phyloP scores from a whole-genome alignment of 2,888 invertebrate genomes.

The Chironomus riparius region DNA sequence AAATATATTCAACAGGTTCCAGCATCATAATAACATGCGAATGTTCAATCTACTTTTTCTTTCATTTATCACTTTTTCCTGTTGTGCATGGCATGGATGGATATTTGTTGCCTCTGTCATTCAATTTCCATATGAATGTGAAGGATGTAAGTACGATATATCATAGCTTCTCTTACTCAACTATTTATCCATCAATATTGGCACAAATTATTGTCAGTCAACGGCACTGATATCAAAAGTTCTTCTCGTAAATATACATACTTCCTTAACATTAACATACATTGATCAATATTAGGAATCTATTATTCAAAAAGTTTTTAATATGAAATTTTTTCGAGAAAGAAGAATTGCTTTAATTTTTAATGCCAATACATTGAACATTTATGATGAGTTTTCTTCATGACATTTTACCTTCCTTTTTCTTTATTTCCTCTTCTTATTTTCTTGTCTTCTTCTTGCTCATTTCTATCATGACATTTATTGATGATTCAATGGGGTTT shows the following conservation, averaged over 20 bases:
- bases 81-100: not conserved
- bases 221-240: not conserved
- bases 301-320: too few relatives aligned
- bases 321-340: not conserved
- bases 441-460: not conserved
- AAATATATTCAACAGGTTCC: slow-evolving; percentile 2
- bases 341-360: not conserved
- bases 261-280: too few relatives aligned
- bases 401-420: not conserved
- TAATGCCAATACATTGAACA: not conserved
- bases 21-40: not conserved
- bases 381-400: not conserved
- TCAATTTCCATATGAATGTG: not conserved
- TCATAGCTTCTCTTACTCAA: not conserved
- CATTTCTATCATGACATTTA: not conserved
- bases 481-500: not conserved
- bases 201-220: not conserved
- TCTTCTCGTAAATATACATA: too few relatives aligned
- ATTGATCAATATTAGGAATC: too few relatives aligned
- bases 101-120: not conserved
- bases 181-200: not conserved
- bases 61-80: not conserved
- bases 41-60: not conserved
- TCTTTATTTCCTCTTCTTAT: too few relatives aligned
- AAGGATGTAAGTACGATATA: not conserved